Evolutionary conservation across 2,888 invertebrate genomes (phyloP).

Genomic region (Hymenopus coronatus): DNA sequence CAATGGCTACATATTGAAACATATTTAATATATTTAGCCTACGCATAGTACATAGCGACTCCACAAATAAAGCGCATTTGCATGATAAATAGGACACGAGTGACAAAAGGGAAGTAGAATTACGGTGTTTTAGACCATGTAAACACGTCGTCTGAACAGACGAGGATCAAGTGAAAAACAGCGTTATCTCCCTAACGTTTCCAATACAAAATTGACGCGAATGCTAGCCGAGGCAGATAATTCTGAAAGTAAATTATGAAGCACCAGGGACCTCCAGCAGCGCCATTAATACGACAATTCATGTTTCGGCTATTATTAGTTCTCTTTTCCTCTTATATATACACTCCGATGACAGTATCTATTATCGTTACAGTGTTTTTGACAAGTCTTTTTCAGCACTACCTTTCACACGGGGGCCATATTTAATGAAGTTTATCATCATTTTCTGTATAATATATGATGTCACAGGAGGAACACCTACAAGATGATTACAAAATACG

Average conservation of each 20-base stretch:
- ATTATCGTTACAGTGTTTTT: background rate
- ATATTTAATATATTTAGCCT: background rate
- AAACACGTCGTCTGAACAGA: background rate
- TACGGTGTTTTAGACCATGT: background rate
- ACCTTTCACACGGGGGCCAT: background rate
- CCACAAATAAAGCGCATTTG: background rate
- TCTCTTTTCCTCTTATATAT: background rate
- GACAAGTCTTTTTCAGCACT: background rate
- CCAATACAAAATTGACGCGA: constrained; percentile 1
- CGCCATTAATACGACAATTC: background rate
- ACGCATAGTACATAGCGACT: background rate
- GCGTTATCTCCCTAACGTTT: background rate
- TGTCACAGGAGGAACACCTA: background rate
- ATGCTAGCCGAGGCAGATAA: background rate
- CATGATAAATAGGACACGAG: background rate
- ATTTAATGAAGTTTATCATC: background rate
- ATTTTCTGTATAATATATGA: too few species aligned
- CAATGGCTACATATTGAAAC: background rate
- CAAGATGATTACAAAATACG: background rate
- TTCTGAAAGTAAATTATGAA: constrained; percentile 14
- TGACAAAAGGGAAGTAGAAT: background rate
- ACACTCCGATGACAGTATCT: constrained; percentile 2
- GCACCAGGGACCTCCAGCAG: background rate
- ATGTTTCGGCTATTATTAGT: background rate
- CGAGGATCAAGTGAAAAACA: background rate